These are phyloP conservation scores for Crax fasciolata DNA, from an alignment of 2,797 vertebrate genomes.

Conservation along the genomic window DNA sequence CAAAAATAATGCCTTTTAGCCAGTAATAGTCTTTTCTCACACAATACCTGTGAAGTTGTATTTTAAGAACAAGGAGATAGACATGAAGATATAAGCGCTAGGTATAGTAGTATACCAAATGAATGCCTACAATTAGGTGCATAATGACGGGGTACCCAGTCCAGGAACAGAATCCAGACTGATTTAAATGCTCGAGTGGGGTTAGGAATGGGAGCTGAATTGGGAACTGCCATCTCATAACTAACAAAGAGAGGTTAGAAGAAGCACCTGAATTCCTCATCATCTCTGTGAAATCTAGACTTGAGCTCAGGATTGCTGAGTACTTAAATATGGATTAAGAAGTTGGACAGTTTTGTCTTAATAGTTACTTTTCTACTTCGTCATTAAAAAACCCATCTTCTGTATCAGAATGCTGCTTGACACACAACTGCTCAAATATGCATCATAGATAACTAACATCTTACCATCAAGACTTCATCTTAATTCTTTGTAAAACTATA, in stretches of 20 bases:
- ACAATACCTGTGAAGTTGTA: background rate
- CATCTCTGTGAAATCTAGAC: background rate
- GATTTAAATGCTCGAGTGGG: background rate
- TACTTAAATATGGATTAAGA: background rate
- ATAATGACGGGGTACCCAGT: background rate
- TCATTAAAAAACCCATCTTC: background rate
- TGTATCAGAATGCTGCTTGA: background rate
- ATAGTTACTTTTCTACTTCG: background rate
- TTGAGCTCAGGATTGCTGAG: background rate
- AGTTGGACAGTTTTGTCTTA: background rate
- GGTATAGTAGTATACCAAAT: background rate
- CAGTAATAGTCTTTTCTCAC: background rate
- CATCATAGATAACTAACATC: too few species aligned
- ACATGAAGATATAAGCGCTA: background rate
- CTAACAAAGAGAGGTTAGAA: background rate
- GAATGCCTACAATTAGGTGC: background rate
- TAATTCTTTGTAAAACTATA: too few species aligned
- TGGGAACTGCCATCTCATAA: background rate
- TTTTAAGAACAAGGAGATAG: background rate
- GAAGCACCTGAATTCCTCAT: background rate
- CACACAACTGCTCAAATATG: too few species aligned
- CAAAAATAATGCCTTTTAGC: background rate
- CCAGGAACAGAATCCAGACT: background rate
- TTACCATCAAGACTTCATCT: too few species aligned
- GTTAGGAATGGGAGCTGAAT: background rate